phyloP scores from a whole-genome alignment of 2,113 vertebrate genomes.

The Tetrax tetrax region DNA sequence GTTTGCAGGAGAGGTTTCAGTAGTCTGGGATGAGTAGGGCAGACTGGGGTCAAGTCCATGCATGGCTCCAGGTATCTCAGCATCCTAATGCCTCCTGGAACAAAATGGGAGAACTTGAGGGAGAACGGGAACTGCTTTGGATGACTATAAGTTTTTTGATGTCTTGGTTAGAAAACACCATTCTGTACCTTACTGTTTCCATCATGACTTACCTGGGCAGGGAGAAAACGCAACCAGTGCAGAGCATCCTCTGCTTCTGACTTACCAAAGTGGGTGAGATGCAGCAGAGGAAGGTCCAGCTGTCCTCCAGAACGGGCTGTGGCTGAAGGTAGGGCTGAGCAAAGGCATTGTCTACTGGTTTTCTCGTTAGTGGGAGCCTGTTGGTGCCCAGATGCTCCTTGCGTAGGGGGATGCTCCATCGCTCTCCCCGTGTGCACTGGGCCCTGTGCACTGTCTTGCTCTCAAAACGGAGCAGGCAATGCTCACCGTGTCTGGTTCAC shows the following conservation, averaged over 20 bases:
- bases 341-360: not conserved
- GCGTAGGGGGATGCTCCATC: not conserved
- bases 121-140: not conserved
- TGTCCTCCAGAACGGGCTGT: not conserved
- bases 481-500: not conserved
- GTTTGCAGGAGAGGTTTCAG: not conserved
- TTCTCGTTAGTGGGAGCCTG: not conserved
- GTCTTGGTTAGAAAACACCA: fast-evolving
- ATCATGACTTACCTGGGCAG: not conserved
- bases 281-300: not conserved
- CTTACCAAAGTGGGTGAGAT: not conserved
- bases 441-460: not conserved
- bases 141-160: not conserved
- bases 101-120: not conserved
- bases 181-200: not conserved
- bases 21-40: not conserved
- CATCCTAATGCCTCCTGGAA: not conserved
- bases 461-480: not conserved
- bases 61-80: not conserved
- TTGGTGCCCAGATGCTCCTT: not conserved
- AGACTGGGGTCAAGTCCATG: fast-evolving
- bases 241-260: not conserved
- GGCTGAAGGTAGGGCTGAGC: not conserved
- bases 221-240: not conserved
- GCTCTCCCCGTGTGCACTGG: not conserved